Base-by-base conservation (phyloP, 2,797 vertebrate genomes). In the Cacajao melanocephalus region DNA sequence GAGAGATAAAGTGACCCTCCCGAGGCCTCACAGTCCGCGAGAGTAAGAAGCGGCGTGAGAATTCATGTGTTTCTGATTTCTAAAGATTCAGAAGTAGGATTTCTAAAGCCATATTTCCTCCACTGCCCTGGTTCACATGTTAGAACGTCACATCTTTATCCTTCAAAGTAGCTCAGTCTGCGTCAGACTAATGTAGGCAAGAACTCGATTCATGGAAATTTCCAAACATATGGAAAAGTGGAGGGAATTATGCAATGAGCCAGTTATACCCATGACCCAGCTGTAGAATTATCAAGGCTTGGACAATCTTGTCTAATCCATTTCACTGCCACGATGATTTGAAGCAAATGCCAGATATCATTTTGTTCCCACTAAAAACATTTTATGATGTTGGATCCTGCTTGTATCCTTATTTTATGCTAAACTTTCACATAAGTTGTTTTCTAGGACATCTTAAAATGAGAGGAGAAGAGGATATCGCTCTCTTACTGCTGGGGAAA, bases 1-100 rank as follows among this genome's bases (percentile, higher is more conserved):
- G 41, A 44, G 1, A 5, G 30, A 8, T 7, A 9, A 2, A 0
- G 36, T 5, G n/a, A 52, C 36, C 55, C 78, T 26, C 26, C 73
- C 30, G 2, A 9, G 28, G 30, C 5, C 13, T 50, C 11, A 0
- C 7, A 0, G 84, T 8, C 19, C 48, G 20, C 0, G 0, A 22
- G 28, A 44, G 7, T 28, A 10, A 4, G 39, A n/a, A 8, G 48
- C 33, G 0, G 7, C 7, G 0, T 1, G 26, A 24, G 41, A 48
- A 13, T 30, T 8, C 55, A 7, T 7, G 30, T 22, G 19, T n/a
- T 55, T 9, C 50, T 26, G 19, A 15, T 44, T 67, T 7, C 1
- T 3, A 58, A 64, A 13, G 17, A 55, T 55, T 55, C 8, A 55
- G 52, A 55, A 55, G 52, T 55, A 9, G 20, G 19, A 15, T 44